Percentiles rank a stretch among this genome's conserved stretches.
Evolutionary conservation across 2,113 vertebrate species (phyloP).

Genomic region (Alces alces): DNA sequence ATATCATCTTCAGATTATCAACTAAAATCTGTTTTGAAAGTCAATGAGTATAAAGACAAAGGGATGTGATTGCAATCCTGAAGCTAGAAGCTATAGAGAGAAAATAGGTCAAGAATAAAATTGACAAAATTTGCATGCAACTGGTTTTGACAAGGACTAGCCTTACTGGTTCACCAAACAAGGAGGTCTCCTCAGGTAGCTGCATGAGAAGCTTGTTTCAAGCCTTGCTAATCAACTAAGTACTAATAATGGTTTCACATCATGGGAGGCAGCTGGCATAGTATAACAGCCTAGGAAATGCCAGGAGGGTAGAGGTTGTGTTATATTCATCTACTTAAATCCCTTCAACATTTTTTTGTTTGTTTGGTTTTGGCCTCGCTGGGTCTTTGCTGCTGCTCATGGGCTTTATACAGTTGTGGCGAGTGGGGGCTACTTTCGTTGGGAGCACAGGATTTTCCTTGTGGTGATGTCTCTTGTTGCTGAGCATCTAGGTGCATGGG

Average conservation of each 20-base stretch:
- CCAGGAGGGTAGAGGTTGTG: background rate
- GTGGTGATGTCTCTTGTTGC: background rate
- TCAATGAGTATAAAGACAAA: background rate
- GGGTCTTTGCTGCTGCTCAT: background rate
- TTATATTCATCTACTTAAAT: background rate
- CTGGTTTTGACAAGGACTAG: background rate
- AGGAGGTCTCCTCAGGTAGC: background rate
- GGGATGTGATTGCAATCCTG: background rate
- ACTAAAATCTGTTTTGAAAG: slow-evolving; percentile 15
- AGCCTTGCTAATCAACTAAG: background rate
- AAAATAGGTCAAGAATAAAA: background rate
- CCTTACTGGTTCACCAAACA: background rate
- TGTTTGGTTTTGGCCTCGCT: background rate
- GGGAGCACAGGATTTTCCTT: background rate
- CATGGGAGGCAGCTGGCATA: background rate
- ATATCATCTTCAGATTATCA: background rate
- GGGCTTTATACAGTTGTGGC: background rate
- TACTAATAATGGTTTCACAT: background rate
- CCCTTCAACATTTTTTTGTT: background rate
- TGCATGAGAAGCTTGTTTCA: background rate
- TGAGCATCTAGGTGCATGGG: background rate
- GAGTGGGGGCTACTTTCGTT: background rate
- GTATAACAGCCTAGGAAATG: background rate
- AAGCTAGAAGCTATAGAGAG: background rate
- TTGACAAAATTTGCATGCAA: background rate